Evolutionary conservation across 2,113 vertebrate species (phyloP).

Genomic region (Regulus satrapa): DNA sequence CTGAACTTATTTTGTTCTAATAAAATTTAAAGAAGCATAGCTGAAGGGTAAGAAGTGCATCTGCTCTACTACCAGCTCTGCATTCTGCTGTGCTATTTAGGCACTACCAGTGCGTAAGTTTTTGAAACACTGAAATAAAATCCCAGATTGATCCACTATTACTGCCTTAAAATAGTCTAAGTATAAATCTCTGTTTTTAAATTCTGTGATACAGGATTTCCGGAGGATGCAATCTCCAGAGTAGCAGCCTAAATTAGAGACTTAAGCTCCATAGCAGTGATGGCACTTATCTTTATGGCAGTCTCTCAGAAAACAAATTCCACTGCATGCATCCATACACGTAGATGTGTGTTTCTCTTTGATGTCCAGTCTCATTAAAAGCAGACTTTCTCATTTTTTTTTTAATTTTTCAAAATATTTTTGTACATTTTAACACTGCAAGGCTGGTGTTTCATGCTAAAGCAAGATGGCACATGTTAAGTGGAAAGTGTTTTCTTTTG

Average conservation of each 20-base stretch:
- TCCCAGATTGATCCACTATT: not conserved
- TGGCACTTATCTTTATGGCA: not conserved
- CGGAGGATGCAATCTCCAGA: not conserved
- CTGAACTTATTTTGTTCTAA: conserved; percentile 63
- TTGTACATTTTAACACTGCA: not conserved
- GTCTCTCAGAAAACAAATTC: not conserved
- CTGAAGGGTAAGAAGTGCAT: conserved; percentile 57
- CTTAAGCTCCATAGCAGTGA: not conserved
- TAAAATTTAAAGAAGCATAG: conserved; percentile 63
- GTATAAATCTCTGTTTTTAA: not conserved
- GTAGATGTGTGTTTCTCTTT: not conserved
- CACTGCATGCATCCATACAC: accelerated
- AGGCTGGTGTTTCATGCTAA: not conserved
- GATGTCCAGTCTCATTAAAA: not conserved
- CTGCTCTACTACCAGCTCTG: conserved; percentile 29
- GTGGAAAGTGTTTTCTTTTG: not conserved
- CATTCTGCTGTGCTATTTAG: conserved; percentile 19
- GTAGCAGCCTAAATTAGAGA: not conserved
- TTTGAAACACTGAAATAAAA: not conserved
- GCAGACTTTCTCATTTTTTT: not conserved
- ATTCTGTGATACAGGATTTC: not conserved
- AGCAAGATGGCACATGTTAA: accelerated
- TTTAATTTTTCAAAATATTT: not conserved
- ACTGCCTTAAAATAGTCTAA: not conserved
- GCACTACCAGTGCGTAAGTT: not conserved